A percentile compares a stretch with the other conserved stretches of the same genome.
Evolutionary conservation across 1,140 invertebrate genomes (phyloP).

Genomic region (Scaptodrosophila lebanonensis): DNA sequence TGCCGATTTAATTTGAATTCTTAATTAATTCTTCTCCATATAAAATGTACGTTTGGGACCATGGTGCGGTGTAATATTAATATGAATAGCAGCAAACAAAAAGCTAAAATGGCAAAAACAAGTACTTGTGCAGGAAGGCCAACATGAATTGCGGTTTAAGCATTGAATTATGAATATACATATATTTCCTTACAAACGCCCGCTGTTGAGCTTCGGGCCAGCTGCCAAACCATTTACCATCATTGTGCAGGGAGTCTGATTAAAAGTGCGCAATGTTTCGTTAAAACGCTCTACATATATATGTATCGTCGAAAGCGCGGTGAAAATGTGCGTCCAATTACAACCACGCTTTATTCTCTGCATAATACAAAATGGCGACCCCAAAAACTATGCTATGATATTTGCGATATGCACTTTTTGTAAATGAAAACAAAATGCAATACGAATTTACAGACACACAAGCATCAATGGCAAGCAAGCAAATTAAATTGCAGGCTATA

Average conservation of each 20-base stretch:
- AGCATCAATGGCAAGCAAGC: too few species aligned
- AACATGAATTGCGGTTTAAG: conserved; percentile 72
- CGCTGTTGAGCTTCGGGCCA: conserved; percentile 36
- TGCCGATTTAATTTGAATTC: too few species aligned
- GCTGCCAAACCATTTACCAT: conserved; percentile 58
- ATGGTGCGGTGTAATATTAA: conserved; percentile 53
- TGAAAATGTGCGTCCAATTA: conserved; percentile 1
- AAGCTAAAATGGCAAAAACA: conserved; percentile 50
- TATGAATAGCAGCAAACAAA: conserved; percentile 58
- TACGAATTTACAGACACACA: too few species aligned
- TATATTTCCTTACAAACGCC: conserved; percentile 51
- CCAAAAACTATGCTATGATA: too few species aligned
- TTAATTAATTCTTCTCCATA: too few species aligned
- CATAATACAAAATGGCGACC: too few species aligned
- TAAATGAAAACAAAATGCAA: too few species aligned
- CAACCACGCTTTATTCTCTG: neutral
- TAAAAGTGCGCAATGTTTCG: conserved; percentile 60
- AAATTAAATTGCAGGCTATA: too few species aligned
- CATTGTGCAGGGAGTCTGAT: conserved; percentile 53
- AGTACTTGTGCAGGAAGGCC: conserved; percentile 18
- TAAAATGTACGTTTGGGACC: too few species aligned
- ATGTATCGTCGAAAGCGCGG: neutral
- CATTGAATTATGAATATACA: conserved; percentile 75
- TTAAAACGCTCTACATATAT: conserved; percentile 15
- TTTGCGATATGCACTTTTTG: too few species aligned